Conservation (phyloP, 1,140 invertebrate genomes). For the Diorhabda elongata region DNA sequence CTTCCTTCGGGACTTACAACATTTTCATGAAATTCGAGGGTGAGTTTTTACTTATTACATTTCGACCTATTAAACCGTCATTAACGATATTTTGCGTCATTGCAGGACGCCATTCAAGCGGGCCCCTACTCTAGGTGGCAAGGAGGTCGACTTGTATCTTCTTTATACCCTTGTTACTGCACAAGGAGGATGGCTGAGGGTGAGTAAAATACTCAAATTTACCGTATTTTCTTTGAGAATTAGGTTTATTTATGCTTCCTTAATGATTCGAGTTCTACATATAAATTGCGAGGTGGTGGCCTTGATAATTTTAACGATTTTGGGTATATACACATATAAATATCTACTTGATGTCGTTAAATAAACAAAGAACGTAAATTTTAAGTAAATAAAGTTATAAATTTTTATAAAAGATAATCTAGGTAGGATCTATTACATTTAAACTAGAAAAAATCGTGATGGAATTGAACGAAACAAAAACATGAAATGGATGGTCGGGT, state of each 20-base stretch:
- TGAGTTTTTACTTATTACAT: conserved; percentile 49
- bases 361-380: neutral
- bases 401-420: too few relatives aligned
- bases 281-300: conserved; percentile 2
- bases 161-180: conserved; percentile 87
- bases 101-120: conserved; percentile 72
- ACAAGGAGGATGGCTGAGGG: conserved; percentile 89
- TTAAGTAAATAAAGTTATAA: too few relatives aligned
- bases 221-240: neutral
- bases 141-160: conserved; percentile 85
- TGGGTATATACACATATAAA: neutral
- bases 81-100: conserved; percentile 32
- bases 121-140: conserved; percentile 77
- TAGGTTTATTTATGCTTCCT: neutral
- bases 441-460: too few relatives aligned
- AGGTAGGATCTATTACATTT: too few relatives aligned
- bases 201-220: conserved; percentile 49
- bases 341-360: neutral
- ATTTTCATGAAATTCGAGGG: conserved; percentile 72
- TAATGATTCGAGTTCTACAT: neutral
- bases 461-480: neutral
- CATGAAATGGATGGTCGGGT: neutral
- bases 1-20: conserved; percentile 67
- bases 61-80: neutral
- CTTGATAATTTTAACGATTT: conserved; percentile 8